Evolutionary conservation across 2,113 vertebrate genomes (phyloP), one percentile per base, ranked within the genome.

Genomic region (Notarius quadriscutis): DNA sequence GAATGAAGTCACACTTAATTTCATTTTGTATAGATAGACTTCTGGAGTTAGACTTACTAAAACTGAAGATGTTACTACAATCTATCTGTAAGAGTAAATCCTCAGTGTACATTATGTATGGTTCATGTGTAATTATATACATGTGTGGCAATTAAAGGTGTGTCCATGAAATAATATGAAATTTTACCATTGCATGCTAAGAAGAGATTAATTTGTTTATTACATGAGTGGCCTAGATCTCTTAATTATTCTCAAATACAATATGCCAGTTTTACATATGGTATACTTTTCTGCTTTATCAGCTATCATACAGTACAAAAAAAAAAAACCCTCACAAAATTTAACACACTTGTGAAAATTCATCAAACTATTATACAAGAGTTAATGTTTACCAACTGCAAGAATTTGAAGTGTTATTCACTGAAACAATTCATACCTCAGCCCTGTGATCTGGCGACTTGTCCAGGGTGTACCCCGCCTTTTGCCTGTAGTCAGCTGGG

Each of bases 291-390:
- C 2, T 25, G 50, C 10, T 75, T 50, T 75, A 10, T 34, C 41
- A 75, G 50, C 22, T 75, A 75, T 20, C 15, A 72, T 7, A 41
- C 20, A 41, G 17, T 30, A 30, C 65, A 67, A 67, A n/a, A n/a
- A 69, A 94, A 92, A 94, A 94, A 94, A 94, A 93, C 94, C 92
- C 94, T 94, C 11, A 67, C 95, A 92, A 93, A 93, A 94, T 93
- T 41, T 41, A 4, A 41, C 41, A 4, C 9, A 90, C 91, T 93
- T 93, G 91, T 94, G 89, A 93, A 94, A 93, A 93, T 95, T 94
- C 30, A 75, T 93, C 94, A 94, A 94, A 94, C 92, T 92, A 92
- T 95, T 95, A 93, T 93, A 93, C 86, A 92, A 87, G 80, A 93
- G 92, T 93, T 93, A 93, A 93, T 93, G 92, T 94, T 94, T 91